These are phyloP conservation scores for Austrofundulus limnaeus DNA, from an alignment of 2,113 vertebrate genomes.

Conservation along the genomic window DNA sequence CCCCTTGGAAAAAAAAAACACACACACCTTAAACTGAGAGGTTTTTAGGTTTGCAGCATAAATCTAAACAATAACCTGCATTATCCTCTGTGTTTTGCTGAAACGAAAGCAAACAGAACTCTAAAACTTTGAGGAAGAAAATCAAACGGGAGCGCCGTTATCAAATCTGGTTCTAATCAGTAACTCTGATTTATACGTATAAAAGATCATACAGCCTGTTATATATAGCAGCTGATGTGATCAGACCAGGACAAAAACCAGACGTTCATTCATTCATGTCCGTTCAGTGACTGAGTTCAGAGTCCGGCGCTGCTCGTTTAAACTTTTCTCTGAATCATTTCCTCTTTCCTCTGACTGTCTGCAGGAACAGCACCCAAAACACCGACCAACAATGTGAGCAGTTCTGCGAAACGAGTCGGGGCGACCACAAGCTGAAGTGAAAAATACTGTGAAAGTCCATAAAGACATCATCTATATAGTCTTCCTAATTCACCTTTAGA, in stretches of 20 bases:
- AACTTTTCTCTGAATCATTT: slow-evolving; percentile 15
- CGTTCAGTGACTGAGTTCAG: slow-evolving; percentile 4
- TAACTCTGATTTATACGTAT: background rate
- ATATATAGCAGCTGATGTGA: too few relatives aligned
- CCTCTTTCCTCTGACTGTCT: slow-evolving; percentile 14
- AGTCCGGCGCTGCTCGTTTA: slow-evolving; percentile 9
- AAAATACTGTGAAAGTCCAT: too few relatives aligned
- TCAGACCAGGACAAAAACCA: background rate
- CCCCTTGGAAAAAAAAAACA: background rate
- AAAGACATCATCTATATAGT: too few relatives aligned
- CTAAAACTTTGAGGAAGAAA: background rate
- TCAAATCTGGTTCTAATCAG: background rate
- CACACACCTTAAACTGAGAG: background rate
- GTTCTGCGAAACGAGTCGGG: too few relatives aligned
- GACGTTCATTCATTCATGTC: background rate
- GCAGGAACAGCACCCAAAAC: background rate
- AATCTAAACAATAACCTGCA: background rate
- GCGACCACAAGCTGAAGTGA: too few relatives aligned
- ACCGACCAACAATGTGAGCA: background rate
- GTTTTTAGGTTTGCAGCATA: background rate
- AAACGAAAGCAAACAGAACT: background rate
- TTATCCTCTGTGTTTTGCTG: background rate
- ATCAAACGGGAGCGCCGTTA: background rate
- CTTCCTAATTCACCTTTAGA: too few relatives aligned
- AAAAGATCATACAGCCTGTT: background rate